Base-by-base conservation (phyloP, 92 coral and sea anemone species). In the Plumapathes pennacea region DNA sequence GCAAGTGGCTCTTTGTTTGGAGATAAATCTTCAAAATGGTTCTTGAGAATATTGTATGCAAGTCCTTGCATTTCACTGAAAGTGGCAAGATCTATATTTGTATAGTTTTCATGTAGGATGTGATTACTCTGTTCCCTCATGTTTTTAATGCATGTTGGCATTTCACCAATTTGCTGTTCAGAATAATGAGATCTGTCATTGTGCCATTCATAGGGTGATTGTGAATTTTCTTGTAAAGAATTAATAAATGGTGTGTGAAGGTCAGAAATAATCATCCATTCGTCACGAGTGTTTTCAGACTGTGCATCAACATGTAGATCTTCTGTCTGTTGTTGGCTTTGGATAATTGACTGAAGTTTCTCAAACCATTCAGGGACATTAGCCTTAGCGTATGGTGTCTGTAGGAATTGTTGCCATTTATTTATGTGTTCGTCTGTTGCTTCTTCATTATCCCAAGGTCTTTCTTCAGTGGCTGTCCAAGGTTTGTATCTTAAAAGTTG, bases 321-420 rank as follows among this genome's bases (percentile, higher is more conserved):
- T 20, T 44, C 64, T 66, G 67, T 32, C 55, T 72, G 46, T 47
- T 84, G 58, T 54, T 77, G 86, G 38, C 50, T 71, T 60, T 65
- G 77, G 55, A 84, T 31, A 60, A 72, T 74, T 32, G 65, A 33
- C 38, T 71, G 82, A 34, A 78, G 72, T 78, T 78, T 84, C 63
- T 84, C 82, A 66, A 84, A 65, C 90, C 82, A 84, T 64, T 84
- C 90, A 4, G 90, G 74, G 20, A 84, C 90, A 72, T 71, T 64
- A 12, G 71, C 48, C 51, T 84, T 50, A 36, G 77, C 90, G 62
- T 84, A 84, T 59, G 85, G 63, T 66, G 85, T 72, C 21, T 78
- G 73, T 31, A 84, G 50, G 58, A 84, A 84, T 38, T 84, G 73
- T 27, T 78, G 82, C 85, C 90, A 84, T 52, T 59, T 57, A 41